These are phyloP conservation scores for Gymnobelideus leadbeateri DNA, from an alignment of 2,113 vertebrate genomes.

Conservation along the genomic window DNA sequence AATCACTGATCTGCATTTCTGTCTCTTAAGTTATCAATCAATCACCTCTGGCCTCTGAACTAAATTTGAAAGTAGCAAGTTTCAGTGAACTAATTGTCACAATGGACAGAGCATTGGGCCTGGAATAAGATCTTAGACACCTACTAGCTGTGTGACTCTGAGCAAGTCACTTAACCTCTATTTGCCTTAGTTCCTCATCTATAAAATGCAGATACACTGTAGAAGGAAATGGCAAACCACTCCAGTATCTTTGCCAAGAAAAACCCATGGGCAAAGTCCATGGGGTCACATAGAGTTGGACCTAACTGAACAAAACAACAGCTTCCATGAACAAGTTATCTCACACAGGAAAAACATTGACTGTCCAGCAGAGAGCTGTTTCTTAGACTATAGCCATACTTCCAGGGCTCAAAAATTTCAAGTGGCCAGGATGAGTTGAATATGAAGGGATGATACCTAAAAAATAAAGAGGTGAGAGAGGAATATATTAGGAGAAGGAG, in stretches of 20 bases:
- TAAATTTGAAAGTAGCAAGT: constrained; percentile 17
- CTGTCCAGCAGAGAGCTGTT: neutral
- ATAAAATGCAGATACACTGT: neutral
- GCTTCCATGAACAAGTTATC: neutral
- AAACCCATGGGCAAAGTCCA: neutral
- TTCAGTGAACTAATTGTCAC: neutral
- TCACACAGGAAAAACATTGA: neutral
- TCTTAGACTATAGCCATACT: neutral
- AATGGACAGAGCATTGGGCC: neutral
- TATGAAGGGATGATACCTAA: too few species aligned
- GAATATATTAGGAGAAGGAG: too few species aligned
- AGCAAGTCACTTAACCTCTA: neutral
- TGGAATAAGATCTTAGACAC: neutral
- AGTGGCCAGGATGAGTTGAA: neutral
- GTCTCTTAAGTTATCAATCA: neutral
- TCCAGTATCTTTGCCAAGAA: neutral
- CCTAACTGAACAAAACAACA: neutral
- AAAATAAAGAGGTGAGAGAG: too few species aligned
- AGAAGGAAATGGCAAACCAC: neutral
- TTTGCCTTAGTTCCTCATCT: neutral
- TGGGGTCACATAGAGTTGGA: neutral
- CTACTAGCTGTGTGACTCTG: neutral
- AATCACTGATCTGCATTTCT: neutral
- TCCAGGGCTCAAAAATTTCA: neutral
- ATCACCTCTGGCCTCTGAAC: neutral